Percentiles rank a stretch among this genome's conserved stretches.
Conservation (phyloP, 2,888 invertebrate species). For the Drosophila parthenogenetica region DNA sequence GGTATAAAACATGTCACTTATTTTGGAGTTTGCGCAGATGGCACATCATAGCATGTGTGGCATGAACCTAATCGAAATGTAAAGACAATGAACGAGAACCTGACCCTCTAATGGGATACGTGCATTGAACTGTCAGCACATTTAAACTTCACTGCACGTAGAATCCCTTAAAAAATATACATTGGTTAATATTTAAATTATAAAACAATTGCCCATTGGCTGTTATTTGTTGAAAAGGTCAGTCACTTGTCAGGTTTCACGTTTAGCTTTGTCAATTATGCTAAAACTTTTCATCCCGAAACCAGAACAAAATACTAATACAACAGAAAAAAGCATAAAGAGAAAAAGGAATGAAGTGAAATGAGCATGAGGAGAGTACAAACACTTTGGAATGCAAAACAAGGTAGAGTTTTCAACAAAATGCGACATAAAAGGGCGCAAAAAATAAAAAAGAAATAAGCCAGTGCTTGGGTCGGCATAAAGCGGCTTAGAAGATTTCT, state of each 20-base stretch:
- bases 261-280: slow-evolving; percentile 57
- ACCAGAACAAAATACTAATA: slow-evolving; percentile 28
- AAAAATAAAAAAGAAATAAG: slow-evolving; percentile 19
- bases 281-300: slow-evolving; percentile 36
- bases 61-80: slow-evolving; percentile 51
- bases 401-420: slow-evolving; percentile 40
- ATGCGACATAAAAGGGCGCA: slow-evolving; percentile 61
- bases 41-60: background rate
- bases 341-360: background rate
- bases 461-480: slow-evolving; percentile 48
- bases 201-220: slow-evolving; percentile 54
- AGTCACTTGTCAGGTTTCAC: slow-evolving; percentile 52
- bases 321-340: slow-evolving; percentile 1
- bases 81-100: slow-evolving; percentile 58
- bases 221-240: slow-evolving; percentile 29
- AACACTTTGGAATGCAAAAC: slow-evolving; percentile 65
- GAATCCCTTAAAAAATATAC: background rate
- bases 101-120: slow-evolving; percentile 48
- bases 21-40: slow-evolving; percentile 48
- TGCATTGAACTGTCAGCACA: slow-evolving; percentile 50
- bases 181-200: slow-evolving; percentile 56
- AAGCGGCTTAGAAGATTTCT: slow-evolving; percentile 61
- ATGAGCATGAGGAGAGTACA: slow-evolving; percentile 8
- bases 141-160: slow-evolving; percentile 47
- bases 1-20: background rate